Conservation (phyloP, 2,888 invertebrate genomes). For the Orthosia cruda region DNA sequence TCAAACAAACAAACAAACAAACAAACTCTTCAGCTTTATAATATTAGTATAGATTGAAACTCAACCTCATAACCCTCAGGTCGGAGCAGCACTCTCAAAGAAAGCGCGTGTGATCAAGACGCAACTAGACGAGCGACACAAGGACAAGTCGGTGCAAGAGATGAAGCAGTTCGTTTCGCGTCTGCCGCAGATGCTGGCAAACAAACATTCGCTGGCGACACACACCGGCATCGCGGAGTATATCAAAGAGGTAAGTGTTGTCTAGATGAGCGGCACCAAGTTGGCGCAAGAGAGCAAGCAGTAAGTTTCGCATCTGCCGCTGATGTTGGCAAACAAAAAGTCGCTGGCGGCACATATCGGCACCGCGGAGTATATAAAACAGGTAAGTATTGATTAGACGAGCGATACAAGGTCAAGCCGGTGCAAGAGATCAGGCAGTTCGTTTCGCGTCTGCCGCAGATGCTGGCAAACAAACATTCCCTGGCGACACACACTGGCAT, state of each 20-base stretch:
- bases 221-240: constrained; percentile 98
- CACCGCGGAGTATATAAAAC: constrained; percentile 98
- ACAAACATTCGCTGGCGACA: constrained; percentile 96
- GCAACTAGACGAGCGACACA: constrained; percentile 96
- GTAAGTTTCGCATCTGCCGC: constrained; percentile 97
- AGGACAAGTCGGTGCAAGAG: constrained; percentile 98
- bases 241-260: constrained; percentile 94
- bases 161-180: constrained; percentile 98
- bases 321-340: constrained; percentile 96
- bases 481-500: constrained; percentile 97
- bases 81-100: constrained; percentile 96
- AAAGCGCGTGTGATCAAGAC: constrained; percentile 97
- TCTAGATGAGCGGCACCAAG: constrained; percentile 96
- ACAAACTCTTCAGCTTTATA: too few species aligned
- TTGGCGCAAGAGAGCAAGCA: constrained; percentile 98
- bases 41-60: too few species aligned
- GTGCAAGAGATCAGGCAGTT: constrained; percentile 99
- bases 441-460: constrained; percentile 97
- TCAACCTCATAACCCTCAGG: constrained; percentile 79
- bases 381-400: constrained; percentile 93
- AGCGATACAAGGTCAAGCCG: constrained; percentile 96
- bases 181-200: constrained; percentile 96
- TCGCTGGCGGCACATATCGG: constrained; percentile 97
- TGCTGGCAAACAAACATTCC: constrained; percentile 97
- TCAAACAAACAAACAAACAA: too few species aligned